A percentile compares a stretch with the other conserved stretches of the same genome.
Conservation (phyloP, 2,888 invertebrate species). For the Leucophora obtusa region DNA sequence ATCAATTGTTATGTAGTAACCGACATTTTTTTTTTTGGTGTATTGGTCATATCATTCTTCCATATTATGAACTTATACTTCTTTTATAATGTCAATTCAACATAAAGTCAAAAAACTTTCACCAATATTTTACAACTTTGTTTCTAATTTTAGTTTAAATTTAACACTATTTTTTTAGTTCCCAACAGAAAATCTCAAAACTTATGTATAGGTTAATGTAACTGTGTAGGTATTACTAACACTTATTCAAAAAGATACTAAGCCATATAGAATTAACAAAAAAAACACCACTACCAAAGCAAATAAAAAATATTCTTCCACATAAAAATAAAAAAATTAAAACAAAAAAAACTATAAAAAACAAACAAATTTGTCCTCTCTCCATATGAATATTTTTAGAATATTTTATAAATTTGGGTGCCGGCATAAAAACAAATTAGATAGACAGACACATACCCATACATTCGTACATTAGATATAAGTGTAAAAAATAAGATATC, state of each 20-base stretch:
- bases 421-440: conserved; percentile 40
- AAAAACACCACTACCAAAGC: neutral
- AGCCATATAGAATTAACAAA: neutral
- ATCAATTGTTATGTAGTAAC: no score
- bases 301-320: conserved; percentile 8
- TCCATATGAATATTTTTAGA: conserved; percentile 57
- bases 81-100: conserved; percentile 2
- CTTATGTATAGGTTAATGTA: neutral
- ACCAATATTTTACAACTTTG: conserved; percentile 13
- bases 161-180: conserved; percentile 10
- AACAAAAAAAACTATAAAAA: neutral
- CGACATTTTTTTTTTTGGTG: no score
- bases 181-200: neutral
- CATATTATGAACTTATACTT: conserved; percentile 24
- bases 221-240: conserved; percentile 10
- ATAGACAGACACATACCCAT: conserved; percentile 43
- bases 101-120: conserved; percentile 38
- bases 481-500: neutral
- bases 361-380: neutral
- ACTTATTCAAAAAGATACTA: neutral
- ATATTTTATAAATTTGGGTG: conserved; percentile 60
- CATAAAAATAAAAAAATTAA: neutral
- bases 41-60: no score
- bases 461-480: neutral
- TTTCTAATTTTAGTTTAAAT: conserved; percentile 44